A percentile compares a stretch with the other conserved stretches of the same genome.
Evolutionary conservation across 2,888 invertebrate genomes (phyloP).

Genomic region (Punctoribates punctum): DNA sequence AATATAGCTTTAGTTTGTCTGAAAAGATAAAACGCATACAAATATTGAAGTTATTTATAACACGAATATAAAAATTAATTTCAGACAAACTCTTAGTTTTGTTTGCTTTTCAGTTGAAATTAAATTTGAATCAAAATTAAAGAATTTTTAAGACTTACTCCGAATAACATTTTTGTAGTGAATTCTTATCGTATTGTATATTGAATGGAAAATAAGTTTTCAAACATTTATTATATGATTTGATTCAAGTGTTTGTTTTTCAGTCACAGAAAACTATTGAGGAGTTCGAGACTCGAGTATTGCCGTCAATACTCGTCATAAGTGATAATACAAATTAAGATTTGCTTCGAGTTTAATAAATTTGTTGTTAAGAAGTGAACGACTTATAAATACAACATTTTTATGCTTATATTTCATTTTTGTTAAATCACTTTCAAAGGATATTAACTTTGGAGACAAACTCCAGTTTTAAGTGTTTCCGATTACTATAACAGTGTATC

Average conservation of each 20-base stretch:
- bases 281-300: conserved; percentile 12
- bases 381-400: not conserved
- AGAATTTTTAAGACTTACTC: no score
- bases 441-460: not conserved
- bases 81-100: no score
- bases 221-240: not conserved
- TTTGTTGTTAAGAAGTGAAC: not conserved
- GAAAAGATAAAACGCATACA: conserved; percentile 10
- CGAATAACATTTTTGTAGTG: not conserved
- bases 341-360: not conserved
- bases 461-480: not conserved
- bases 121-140: no score
- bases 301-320: conserved; percentile 8
- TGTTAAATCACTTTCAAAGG: not conserved
- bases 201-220: not conserved
- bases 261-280: not conserved
- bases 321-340: conserved; percentile 35
- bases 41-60: conserved; percentile 14
- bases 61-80: no score
- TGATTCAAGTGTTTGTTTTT: conserved; percentile 24
- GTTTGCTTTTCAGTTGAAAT: no score
- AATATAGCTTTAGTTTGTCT: not conserved
- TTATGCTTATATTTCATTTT: conserved; percentile 8
- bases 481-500: no score
- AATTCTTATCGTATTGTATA: not conserved